phyloP scores from a whole-genome alignment of 2,888 invertebrate genomes.

The Patella caerulea region DNA sequence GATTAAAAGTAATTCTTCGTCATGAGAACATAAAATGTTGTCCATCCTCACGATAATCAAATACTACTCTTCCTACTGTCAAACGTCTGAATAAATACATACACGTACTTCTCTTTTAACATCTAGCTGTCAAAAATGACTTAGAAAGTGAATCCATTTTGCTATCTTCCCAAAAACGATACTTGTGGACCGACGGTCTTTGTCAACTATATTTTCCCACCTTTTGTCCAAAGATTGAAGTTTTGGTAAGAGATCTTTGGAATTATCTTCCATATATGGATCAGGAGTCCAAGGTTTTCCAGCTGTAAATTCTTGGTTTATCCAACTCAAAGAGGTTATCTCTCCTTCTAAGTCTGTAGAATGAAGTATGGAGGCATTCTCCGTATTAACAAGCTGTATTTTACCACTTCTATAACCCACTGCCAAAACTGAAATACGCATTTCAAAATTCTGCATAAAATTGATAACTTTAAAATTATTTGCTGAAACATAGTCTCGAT shows the following conservation, averaged over 20 bases:
- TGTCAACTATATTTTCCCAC: constrained; percentile 34
- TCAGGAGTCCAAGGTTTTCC: constrained; percentile 47
- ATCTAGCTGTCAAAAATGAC: not conserved
- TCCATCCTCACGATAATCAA: too few species aligned
- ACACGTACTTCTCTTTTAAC: not conserved
- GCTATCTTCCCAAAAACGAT: not conserved
- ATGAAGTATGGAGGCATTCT: constrained; percentile 86
- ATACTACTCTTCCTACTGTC: too few species aligned
- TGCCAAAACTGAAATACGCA: constrained; percentile 73
- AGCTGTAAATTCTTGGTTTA: constrained; percentile 72
- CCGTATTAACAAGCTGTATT: constrained; percentile 84
- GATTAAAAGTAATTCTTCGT: too few species aligned
- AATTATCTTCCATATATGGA: constrained; percentile 68
- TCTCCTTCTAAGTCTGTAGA: constrained; percentile 76
- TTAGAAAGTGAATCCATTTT: not conserved
- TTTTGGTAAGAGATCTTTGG: constrained; percentile 73
- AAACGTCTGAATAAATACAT: too few species aligned
- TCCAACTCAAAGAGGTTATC: constrained; percentile 85
- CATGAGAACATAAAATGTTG: too few species aligned
- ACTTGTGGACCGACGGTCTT: too few species aligned
- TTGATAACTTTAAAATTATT: too few species aligned
- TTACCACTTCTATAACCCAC: constrained; percentile 77
- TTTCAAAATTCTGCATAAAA: too few species aligned
- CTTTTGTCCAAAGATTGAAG: constrained; percentile 72
- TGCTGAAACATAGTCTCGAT: too few species aligned